A percentile compares a stretch with the other conserved stretches of the same genome.
phyloP scores from a whole-genome alignment of 2,113 vertebrate species.

The Noturus placidus region DNA sequence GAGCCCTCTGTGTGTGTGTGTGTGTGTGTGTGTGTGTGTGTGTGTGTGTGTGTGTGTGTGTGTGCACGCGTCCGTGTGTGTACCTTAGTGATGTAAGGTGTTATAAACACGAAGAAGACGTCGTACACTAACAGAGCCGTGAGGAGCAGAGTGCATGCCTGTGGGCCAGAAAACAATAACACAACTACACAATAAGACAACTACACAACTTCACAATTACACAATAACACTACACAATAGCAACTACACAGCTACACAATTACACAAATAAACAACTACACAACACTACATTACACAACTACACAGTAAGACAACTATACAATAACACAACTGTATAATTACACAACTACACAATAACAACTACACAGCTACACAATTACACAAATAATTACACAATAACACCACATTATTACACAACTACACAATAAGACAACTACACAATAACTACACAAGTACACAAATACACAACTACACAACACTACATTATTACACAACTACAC shows the following conservation, averaged over 20 bases:
- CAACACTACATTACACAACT: neutral
- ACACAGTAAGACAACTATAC: neutral
- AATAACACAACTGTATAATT: too few species aligned
- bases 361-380: neutral
- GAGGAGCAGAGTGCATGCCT: constrained; percentile 93
- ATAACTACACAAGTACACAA: neutral
- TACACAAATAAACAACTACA: neutral
- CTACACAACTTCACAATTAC: neutral
- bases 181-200: neutral
- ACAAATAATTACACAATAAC: neutral
- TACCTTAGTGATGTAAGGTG: constrained; percentile 90
- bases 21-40: too few species aligned
- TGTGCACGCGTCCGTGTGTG: constrained; percentile 8
- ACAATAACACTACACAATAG: neutral
- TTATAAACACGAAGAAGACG: constrained; percentile 95
- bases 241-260: neutral
- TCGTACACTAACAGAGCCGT: constrained; percentile 90
- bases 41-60: neutral
- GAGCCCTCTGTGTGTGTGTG: too few species aligned
- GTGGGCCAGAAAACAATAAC: constrained; percentile 41
- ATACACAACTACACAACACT: neutral
- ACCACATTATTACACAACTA: neutral
- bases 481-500: neutral
- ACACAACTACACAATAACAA: neutral
- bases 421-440: neutral